A percentile compares a stretch with the other conserved stretches of the same genome.
Conservation (phyloP, 1,140 invertebrate genomes). For the Lepidurus arcticus region DNA sequence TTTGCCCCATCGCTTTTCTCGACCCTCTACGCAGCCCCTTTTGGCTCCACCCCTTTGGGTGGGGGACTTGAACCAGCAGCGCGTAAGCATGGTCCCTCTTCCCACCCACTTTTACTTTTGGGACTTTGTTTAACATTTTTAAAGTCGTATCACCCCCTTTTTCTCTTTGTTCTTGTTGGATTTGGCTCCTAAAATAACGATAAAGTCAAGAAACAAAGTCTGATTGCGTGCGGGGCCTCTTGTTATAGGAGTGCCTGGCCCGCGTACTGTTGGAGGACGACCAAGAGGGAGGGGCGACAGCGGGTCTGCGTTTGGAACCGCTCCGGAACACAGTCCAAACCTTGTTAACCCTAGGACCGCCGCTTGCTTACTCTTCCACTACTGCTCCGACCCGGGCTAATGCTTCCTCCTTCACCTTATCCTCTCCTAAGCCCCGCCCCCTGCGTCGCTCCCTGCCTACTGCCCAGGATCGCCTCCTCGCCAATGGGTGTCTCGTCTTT, state of each 20-base stretch:
- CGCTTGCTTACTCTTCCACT: constrained; percentile 25
- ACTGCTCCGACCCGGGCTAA: background rate
- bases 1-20: no score
- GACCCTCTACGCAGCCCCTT: no score
- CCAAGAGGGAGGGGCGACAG: constrained; percentile 24
- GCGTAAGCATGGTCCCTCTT: no score
- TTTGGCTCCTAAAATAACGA: background rate
- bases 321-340: constrained; percentile 14
- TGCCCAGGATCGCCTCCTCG: constrained; percentile 22
- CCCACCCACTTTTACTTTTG: no score
- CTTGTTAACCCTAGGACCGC: constrained; percentile 1
- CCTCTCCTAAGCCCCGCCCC: constrained; percentile 6
- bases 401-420: background rate
- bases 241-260: constrained; percentile 21
- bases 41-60: no score
- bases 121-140: no score
- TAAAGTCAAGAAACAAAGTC: constrained; percentile 22
- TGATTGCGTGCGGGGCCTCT: constrained; percentile 18
- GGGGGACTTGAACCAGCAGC: no score
- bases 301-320: constrained; percentile 11
- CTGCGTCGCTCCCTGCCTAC: background rate
- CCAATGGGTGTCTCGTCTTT: constrained; percentile 24
- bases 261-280: background rate
- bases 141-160: no score
- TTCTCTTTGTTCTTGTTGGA: no score